Conservation (phyloP, 2,888 invertebrate species). For the Sclerodermus sp. region DNA sequence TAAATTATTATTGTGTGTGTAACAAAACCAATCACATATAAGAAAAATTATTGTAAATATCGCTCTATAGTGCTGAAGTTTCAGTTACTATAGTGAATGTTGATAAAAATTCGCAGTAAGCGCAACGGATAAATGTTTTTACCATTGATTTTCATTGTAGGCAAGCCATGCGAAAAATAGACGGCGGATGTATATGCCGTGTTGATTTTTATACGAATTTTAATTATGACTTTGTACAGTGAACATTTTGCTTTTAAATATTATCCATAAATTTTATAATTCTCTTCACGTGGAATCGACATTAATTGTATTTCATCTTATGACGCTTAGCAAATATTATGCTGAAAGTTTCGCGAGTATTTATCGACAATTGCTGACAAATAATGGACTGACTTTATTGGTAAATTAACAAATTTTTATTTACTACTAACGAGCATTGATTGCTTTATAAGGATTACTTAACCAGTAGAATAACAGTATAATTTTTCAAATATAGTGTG, state of each 20-base stretch:
- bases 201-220: constrained; percentile 17
- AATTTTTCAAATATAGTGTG: neutral
- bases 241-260: constrained; percentile 1
- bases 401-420: constrained; percentile 16
- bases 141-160: constrained; percentile 9
- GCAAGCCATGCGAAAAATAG: constrained; percentile 10
- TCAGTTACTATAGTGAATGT: too few relatives aligned
- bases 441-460: neutral
- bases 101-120: too few relatives aligned
- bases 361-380: constrained; percentile 9
- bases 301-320: constrained; percentile 2
- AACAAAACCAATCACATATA: too few relatives aligned
- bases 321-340: constrained; percentile 1
- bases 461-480: neutral
- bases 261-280: constrained; percentile 3
- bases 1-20: too few relatives aligned
- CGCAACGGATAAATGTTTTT: too few relatives aligned
- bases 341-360: constrained; percentile 7
- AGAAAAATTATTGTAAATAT: too few relatives aligned
- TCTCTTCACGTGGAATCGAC: constrained; percentile 8
- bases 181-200: constrained; percentile 6
- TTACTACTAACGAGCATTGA: neutral
- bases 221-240: neutral
- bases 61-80: too few relatives aligned
- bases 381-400: constrained; percentile 25